Conservation (phyloP, 2,888 invertebrate genomes). For the Drepana falcataria region DNA sequence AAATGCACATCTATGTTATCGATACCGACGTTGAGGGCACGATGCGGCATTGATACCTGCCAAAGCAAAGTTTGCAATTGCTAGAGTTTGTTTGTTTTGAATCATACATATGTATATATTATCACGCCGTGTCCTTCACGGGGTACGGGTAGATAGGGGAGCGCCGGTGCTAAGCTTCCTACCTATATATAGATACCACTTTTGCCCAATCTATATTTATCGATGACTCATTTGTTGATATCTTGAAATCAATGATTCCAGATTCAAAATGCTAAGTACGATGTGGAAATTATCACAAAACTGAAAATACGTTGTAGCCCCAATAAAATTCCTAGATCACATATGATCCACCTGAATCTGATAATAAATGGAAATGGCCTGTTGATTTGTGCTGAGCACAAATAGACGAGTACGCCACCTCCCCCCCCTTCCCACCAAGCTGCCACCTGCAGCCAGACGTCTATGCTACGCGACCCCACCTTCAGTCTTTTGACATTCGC, state of each 20-base stretch:
- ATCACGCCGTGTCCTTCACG: too few relatives aligned
- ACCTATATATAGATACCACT: too few relatives aligned
- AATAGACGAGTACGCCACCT: constrained; percentile 62
- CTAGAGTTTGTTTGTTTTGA: neutral
- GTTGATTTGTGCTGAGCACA: constrained; percentile 75
- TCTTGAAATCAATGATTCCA: neutral
- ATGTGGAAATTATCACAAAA: too few relatives aligned
- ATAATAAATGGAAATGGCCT: constrained; percentile 77
- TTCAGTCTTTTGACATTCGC: constrained; percentile 77
- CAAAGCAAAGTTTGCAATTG: constrained; percentile 15
- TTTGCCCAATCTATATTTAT: constrained; percentile 4
- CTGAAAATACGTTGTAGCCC: constrained; percentile 9
- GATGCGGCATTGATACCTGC: constrained; percentile 13
- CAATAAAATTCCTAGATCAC: constrained; percentile 51
- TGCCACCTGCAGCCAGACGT: constrained; percentile 32
- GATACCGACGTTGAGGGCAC: constrained; percentile 13
- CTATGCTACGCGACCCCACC: constrained; percentile 56
- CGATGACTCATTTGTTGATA: constrained; percentile 13
- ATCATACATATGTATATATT: too few relatives aligned
- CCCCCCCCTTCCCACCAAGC: constrained; percentile 11
- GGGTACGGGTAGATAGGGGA: too few relatives aligned
- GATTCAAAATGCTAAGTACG: too few relatives aligned
- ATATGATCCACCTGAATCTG: constrained; percentile 76
- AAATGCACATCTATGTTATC: constrained; percentile 28
- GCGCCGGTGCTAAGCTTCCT: too few relatives aligned